Conservation (phyloP, 2,888 invertebrate species). For the Drosophila siamana region DNA sequence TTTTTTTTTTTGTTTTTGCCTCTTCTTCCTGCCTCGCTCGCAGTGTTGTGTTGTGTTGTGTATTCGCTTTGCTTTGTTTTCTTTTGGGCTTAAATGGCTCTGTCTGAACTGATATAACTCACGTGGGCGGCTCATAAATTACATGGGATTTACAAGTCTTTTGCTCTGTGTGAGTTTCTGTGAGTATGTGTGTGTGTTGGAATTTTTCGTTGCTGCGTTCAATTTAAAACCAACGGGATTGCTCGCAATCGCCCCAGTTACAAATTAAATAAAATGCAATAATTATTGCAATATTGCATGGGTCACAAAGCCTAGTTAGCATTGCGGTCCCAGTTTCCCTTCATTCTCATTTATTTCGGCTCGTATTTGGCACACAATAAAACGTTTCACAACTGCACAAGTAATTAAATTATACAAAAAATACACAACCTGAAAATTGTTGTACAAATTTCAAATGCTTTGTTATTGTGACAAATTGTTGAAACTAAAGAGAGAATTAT, state of each 20-base stretch:
- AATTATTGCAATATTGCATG: neutral
- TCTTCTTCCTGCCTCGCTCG: neutral
- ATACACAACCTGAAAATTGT: conserved; percentile 33
- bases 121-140: conserved; percentile 48
- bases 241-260: neutral
- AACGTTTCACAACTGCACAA: conserved; percentile 18
- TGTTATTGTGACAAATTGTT: conserved; percentile 72
- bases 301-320: neutral
- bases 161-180: neutral
- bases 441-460: conserved; percentile 56
- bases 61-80: conserved; percentile 16
- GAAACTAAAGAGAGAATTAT: conserved; percentile 24
- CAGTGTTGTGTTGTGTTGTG: neutral
- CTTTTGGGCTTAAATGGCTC: conserved; percentile 39
- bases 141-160: conserved; percentile 38
- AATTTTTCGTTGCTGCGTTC: neutral
- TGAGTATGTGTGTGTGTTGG: neutral
- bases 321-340: neutral
- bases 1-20: conserved; percentile 37
- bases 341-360: neutral
- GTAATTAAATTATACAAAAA: conserved; percentile 28
- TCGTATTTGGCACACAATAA: neutral
- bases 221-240: conserved; percentile 22
- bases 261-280: conserved; percentile 5
- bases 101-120: conserved; percentile 37